Conservation (phyloP, 2,113 vertebrate species). For the Panurus biarmicus region DNA sequence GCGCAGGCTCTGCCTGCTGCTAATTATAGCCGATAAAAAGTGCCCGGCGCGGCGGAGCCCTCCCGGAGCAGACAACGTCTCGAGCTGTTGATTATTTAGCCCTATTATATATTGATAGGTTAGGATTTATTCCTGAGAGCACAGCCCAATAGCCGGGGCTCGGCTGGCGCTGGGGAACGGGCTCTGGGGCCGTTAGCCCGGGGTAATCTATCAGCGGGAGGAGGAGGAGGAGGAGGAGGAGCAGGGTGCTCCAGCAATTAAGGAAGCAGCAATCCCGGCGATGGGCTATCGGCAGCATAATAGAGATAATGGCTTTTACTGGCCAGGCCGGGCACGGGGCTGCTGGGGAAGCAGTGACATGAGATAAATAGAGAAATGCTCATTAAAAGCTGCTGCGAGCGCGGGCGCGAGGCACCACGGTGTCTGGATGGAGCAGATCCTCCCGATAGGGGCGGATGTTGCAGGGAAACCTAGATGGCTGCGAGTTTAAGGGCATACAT, state of each 20-base stretch:
- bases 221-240: conserved; percentile 50
- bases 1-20: conserved; percentile 41
- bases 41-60: conserved; percentile 10
- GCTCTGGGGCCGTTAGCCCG: conserved; percentile 68
- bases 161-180: conserved; percentile 65
- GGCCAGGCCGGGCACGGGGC: conserved; percentile 64
- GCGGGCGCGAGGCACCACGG: conserved; percentile 32
- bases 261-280: conserved; percentile 75
- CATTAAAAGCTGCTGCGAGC: conserved; percentile 63
- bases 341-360: conserved; percentile 64
- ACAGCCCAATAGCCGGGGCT: conserved; percentile 49
- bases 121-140: conserved; percentile 74
- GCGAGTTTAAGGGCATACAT: not conserved
- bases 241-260: conserved; percentile 77
- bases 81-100: conserved; percentile 67
- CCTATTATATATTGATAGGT: conserved; percentile 73
- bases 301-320: conserved; percentile 79
- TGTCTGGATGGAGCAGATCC: conserved; percentile 31
- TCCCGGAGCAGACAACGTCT: conserved; percentile 58
- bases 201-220: conserved; percentile 72
- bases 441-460: conserved; percentile 15
- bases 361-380: conserved; percentile 68
- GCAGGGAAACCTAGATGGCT: not conserved
- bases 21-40: conserved; percentile 65
- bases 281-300: conserved; percentile 77